These are phyloP conservation scores for Chascanopsetta lugubris DNA, from an alignment of 2,113 vertebrate genomes.

Conservation along the genomic window DNA sequence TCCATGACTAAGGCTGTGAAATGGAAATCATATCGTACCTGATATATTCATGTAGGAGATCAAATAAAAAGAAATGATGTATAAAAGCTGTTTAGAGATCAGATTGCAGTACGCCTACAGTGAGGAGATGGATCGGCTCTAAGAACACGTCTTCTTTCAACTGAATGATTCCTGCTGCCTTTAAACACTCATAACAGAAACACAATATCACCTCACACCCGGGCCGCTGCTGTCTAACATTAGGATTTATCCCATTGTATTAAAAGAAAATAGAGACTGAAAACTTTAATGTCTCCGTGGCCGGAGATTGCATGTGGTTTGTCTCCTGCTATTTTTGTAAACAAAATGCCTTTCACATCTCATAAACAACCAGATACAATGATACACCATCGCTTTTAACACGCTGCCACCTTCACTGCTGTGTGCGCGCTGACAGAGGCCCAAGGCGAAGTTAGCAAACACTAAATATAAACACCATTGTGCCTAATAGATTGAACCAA, in stretches of 20 bases:
- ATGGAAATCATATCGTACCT: too few relatives aligned
- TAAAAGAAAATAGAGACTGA: constrained; percentile 25
- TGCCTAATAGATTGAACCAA: constrained; percentile 77
- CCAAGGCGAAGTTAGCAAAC: constrained; percentile 80
- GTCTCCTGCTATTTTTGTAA: constrained; percentile 67
- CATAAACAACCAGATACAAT: constrained; percentile 57
- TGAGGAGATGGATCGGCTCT: not conserved
- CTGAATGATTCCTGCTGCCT: constrained; percentile 5
- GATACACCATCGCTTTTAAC: constrained; percentile 62
- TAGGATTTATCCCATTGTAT: constrained; percentile 50
- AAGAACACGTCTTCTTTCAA: not conserved
- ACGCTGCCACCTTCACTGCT: constrained; percentile 70
- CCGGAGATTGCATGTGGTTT: constrained; percentile 59
- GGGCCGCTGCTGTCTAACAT: constrained; percentile 40
- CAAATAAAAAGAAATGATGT: too few relatives aligned
- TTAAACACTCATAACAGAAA: constrained; percentile 6
- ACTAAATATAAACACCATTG: constrained; percentile 80
- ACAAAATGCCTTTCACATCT: constrained; percentile 75
- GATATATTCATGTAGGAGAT: too few relatives aligned
- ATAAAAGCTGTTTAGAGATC: not conserved
- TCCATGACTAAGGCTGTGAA: too few relatives aligned
- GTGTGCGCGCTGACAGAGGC: constrained; percentile 73
- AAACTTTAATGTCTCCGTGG: constrained; percentile 40
- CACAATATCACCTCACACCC: constrained; percentile 19
- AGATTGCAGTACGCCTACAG: not conserved